Conservation (phyloP, 2,888 invertebrate genomes). For the Asteroscopus sphinx region DNA sequence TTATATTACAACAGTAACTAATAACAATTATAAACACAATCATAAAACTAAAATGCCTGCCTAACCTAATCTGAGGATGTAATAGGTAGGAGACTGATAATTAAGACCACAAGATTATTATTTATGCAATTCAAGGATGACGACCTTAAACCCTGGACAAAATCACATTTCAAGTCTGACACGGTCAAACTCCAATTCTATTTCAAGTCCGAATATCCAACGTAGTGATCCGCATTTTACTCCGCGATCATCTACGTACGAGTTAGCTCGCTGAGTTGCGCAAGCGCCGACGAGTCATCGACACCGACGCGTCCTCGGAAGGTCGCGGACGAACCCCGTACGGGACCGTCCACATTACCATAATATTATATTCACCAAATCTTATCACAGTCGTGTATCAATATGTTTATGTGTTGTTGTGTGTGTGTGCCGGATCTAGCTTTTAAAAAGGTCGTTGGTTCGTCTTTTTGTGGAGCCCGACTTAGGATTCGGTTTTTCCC, state of each 20-base stretch:
- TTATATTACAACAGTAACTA: too few relatives aligned
- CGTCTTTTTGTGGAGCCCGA: slow-evolving; percentile 40
- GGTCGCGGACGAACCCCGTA: slow-evolving; percentile 70
- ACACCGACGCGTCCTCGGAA: slow-evolving; percentile 77
- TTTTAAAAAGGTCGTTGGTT: slow-evolving; percentile 62
- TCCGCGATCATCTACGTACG: slow-evolving; percentile 54
- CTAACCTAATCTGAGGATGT: too few relatives aligned
- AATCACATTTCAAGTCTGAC: slow-evolving; percentile 15
- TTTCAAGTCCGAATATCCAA: slow-evolving; percentile 44
- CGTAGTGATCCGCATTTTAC: slow-evolving; percentile 45
- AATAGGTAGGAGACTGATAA: too few relatives aligned
- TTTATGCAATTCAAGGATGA: neutral
- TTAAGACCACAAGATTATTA: neutral
- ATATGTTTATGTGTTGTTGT: slow-evolving; percentile 58
- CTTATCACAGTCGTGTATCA: slow-evolving; percentile 65
- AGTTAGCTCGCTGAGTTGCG: slow-evolving; percentile 62
- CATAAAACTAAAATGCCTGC: too few relatives aligned
- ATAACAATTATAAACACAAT: too few relatives aligned
- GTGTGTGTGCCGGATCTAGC: slow-evolving; percentile 69
- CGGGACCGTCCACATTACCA: slow-evolving; percentile 61
- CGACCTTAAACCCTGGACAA: slow-evolving; percentile 33
- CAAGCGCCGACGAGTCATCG: slow-evolving; percentile 75
- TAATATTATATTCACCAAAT: slow-evolving; percentile 55
- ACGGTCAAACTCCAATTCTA: slow-evolving; percentile 38
- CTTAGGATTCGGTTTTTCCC: slow-evolving; percentile 42